Percentiles rank a stretch among this genome's conserved stretches.
Conservation (phyloP, 2,888 invertebrate species). For the Clivina fossor region DNA sequence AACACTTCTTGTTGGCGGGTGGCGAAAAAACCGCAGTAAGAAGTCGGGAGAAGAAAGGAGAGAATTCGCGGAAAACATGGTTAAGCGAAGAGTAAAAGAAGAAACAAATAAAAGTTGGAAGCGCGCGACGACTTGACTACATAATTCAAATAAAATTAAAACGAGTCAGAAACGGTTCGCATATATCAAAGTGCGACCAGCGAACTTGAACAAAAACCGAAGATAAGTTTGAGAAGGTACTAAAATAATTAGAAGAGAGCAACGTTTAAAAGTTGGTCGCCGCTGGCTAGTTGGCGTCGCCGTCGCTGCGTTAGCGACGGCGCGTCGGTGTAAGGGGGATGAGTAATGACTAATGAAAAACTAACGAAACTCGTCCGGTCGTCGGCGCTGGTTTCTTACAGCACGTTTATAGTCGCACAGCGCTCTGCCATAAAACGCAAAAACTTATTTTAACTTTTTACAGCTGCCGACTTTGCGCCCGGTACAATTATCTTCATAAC, state of each 20-base stretch:
- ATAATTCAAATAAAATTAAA: slow-evolving; percentile 32
- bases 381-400: slow-evolving; percentile 15
- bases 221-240: slow-evolving; percentile 27
- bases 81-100: slow-evolving; percentile 13
- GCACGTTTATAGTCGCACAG: slow-evolving; percentile 24
- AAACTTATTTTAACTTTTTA: slow-evolving; percentile 31
- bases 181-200: slow-evolving; percentile 27
- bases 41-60: slow-evolving; percentile 11
- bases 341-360: slow-evolving; percentile 32
- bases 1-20: slow-evolving; percentile 16
- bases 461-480: slow-evolving; percentile 17
- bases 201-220: slow-evolving; percentile 23
- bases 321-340: not conserved
- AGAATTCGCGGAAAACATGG: slow-evolving; percentile 7
- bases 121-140: slow-evolving; percentile 28
- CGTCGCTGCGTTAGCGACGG: not conserved
- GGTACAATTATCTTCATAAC: slow-evolving; percentile 27
- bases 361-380: slow-evolving; percentile 15
- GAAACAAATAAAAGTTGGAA: slow-evolving; percentile 29
- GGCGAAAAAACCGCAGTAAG: slow-evolving; percentile 17
- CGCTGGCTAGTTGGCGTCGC: not conserved
- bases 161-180: slow-evolving; percentile 25
- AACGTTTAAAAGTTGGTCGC: slow-evolving; percentile 24
- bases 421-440: slow-evolving; percentile 24
- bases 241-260: slow-evolving; percentile 29